Evolutionary conservation across 2,888 invertebrate species (phyloP).

Genomic region (Sinohyriopsis cumingii): DNA sequence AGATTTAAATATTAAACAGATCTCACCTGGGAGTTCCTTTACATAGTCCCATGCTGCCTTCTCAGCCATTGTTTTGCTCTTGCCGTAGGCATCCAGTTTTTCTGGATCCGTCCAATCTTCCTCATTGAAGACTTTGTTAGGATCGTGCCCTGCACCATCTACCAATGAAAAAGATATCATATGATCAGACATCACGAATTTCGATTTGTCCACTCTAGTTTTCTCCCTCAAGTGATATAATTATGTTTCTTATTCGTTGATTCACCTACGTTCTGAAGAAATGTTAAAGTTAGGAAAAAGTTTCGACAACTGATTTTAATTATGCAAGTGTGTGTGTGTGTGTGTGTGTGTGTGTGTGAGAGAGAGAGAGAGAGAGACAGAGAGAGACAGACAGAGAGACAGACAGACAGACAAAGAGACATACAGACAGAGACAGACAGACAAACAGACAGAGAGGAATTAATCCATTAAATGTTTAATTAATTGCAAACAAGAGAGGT

Average conservation of each 20-base stretch:
- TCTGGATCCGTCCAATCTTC: constrained; percentile 72
- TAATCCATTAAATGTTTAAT: too few relatives aligned
- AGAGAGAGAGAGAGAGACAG: constrained; percentile 13
- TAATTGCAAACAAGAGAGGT: too few relatives aligned
- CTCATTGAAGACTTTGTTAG: constrained; percentile 69
- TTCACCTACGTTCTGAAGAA: too few relatives aligned
- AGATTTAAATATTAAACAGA: background rate
- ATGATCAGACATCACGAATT: background rate
- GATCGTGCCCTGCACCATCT: constrained; percentile 48
- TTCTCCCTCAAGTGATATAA: too few relatives aligned
- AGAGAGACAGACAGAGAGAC: constrained; percentile 10
- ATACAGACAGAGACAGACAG: constrained; percentile 5
- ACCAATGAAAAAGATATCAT: background rate
- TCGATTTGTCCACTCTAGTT: background rate
- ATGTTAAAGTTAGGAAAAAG: too few relatives aligned
- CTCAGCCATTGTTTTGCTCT: constrained; percentile 75
- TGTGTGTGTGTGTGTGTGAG: background rate
- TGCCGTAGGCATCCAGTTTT: constrained; percentile 69
- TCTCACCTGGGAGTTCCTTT: constrained; percentile 70
- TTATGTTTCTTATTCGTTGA: too few relatives aligned
- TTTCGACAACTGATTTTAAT: too few relatives aligned
- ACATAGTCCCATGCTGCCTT: constrained; percentile 76
- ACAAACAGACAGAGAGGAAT: background rate
- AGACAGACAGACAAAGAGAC: background rate
- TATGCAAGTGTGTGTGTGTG: too few relatives aligned